Conservation (phyloP, 92 coral and sea anemone species). For the Parazoanthus darwini region DNA sequence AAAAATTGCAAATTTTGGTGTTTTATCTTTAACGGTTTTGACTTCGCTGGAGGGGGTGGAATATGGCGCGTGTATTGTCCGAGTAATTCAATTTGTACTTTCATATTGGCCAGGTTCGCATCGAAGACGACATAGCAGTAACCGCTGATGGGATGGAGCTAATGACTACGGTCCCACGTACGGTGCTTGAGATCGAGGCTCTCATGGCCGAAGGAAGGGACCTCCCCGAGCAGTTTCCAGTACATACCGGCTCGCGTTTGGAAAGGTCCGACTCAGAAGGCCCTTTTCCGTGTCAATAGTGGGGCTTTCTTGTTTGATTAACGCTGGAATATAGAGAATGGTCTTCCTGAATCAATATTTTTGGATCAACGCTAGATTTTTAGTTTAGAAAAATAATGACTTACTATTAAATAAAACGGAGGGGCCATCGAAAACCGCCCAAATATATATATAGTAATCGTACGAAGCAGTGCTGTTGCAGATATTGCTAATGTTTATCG, state of each 20-base stretch:
- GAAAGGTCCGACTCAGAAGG: conserved; percentile 30
- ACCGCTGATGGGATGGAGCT: conserved; percentile 98
- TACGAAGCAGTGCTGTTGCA: too few relatives aligned
- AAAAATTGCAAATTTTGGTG: too few relatives aligned
- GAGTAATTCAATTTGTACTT: not conserved
- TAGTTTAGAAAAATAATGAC: not conserved
- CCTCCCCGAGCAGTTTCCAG: conserved; percentile 69
- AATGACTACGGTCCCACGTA: conserved; percentile 98
- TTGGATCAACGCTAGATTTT: conserved; percentile 17
- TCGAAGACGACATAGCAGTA: conserved; percentile 92
- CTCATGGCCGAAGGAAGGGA: conserved; percentile 81
- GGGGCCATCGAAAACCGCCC: too few relatives aligned
- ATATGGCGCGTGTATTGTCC: not conserved
- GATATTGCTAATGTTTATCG: too few relatives aligned
- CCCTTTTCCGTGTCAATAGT: conserved; percentile 33
- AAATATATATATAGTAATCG: too few relatives aligned
- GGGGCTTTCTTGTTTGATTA: not conserved
- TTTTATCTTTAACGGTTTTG: too few relatives aligned
- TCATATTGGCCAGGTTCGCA: conserved; percentile 78
- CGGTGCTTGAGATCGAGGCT: conserved; percentile 93
- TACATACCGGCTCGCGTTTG: conserved; percentile 54
- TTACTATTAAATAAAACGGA: too few relatives aligned
- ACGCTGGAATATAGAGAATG: not conserved
- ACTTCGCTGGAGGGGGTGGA: too few relatives aligned
- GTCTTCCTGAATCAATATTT: not conserved